Evolutionary conservation across 2,113 vertebrate species (phyloP), one percentile per base, ranked within the genome.

Genomic region (Pao palembangensis): DNA sequence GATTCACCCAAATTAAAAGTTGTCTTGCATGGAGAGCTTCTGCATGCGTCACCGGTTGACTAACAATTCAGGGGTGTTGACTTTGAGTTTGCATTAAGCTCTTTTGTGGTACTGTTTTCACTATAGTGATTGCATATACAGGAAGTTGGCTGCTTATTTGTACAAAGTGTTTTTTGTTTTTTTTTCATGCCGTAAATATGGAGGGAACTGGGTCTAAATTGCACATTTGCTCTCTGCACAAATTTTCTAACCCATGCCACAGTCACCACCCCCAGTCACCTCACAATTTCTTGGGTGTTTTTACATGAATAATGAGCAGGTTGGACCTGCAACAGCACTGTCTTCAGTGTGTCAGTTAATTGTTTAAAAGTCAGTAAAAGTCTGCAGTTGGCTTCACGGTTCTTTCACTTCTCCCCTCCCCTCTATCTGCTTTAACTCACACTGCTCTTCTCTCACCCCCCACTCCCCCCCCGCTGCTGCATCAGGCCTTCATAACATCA

Each of bases 71-170:
- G 3, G 51, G 67, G 62, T 73, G 48, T 31, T 20, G 48, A 66
- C 62, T 51, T 48, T 34, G 41, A 68, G 63, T 51, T 12, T 23
- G 51, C 67, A 63, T 38, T 51, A 48, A 54, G 65, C 72, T 48
- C 49, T 21, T 64, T 23, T 71, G 23, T 67, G 69, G 38, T 71
- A 66, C 42, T 60, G 52, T 59, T 64, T 44, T 75, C 76, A 78
- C 74, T 8, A 74, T 79, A 73, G 83, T 79, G 71, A 83, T 85
- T 89, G 89, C 88, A 89, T 89, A 89, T 89, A 89, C 88, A 91
- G 90, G 88, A 87, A 80, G 75, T 84, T 85, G 75, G 83, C 90
- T 78, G 79, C 75, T 73, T 74, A 68, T 75, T 75, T 74, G 67
- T 64, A 58, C 50, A 65, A 65, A 61, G 34, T 15, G 49, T 42